phyloP scores from a whole-genome alignment of 2,113 vertebrate species.

The Myotis yumanensis region DNA sequence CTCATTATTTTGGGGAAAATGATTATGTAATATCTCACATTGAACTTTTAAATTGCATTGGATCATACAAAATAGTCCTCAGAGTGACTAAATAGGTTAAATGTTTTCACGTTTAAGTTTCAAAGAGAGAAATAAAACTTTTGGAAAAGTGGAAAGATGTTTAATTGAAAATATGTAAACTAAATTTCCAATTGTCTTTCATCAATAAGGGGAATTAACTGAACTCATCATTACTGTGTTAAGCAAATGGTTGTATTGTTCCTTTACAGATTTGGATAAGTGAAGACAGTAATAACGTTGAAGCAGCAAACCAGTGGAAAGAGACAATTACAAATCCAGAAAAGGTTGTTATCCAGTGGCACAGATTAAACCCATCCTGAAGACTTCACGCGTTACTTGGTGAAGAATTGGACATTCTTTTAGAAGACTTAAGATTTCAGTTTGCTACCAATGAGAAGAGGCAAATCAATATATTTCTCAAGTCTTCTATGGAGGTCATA shows the following conservation, averaged over 20 bases:
- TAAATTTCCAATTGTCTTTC: background rate
- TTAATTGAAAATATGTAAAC: conserved; percentile 15
- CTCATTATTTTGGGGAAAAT: background rate
- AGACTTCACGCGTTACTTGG: conserved; percentile 54
- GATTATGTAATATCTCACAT: conserved; percentile 4
- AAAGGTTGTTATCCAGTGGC: conserved; percentile 93
- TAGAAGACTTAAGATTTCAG: conserved; percentile 56
- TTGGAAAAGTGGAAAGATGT: conserved; percentile 4
- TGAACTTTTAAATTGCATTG: conserved; percentile 34
- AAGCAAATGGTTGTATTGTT: conserved; percentile 30
- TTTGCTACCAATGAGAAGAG: conserved; percentile 59
- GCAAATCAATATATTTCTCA: conserved; percentile 40
- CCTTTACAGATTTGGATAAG: conserved; percentile 90
- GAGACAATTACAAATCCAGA: conserved; percentile 93
- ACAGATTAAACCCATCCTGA: conserved; percentile 87
- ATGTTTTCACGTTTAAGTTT: conserved; percentile 46
- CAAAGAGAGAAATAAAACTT: conserved; percentile 19
- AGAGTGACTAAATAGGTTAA: conserved; percentile 14
- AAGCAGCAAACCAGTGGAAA: conserved; percentile 92
- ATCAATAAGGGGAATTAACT: background rate
- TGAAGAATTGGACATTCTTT: conserved; percentile 68
- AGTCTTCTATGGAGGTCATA: conserved; percentile 41
- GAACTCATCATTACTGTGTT: background rate
- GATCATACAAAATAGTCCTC: background rate
- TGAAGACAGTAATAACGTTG: conserved; percentile 85